phyloP scores from a whole-genome alignment of 1,140 invertebrate genomes.

The Lepeophtheirus salmonis region DNA sequence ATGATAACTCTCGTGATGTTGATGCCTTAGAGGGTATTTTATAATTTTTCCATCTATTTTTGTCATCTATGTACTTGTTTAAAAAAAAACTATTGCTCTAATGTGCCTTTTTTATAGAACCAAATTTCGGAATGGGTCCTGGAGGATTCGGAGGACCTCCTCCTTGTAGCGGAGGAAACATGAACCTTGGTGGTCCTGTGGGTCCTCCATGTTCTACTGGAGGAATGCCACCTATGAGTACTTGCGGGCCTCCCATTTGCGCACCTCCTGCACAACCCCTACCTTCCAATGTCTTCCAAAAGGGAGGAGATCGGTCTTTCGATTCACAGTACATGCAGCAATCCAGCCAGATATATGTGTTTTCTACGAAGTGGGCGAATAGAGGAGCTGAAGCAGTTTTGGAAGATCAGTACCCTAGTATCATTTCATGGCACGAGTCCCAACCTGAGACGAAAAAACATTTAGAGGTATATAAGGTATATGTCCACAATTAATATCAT shows the following conservation, averaged over 20 bases:
- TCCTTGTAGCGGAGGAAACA: neutral
- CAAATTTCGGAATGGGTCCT: neutral
- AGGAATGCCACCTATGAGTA: neutral
- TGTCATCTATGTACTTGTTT: too few relatives aligned
- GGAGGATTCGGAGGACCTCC: neutral
- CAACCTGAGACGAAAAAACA: constrained; percentile 86
- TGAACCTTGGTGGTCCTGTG: neutral
- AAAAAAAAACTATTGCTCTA: too few relatives aligned
- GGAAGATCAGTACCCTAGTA: constrained; percentile 66
- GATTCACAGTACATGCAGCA: constrained; percentile 75
- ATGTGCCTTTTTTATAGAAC: neutral
- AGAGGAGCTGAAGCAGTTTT: constrained; percentile 78
- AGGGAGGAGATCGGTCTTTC: constrained; percentile 50
- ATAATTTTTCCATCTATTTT: too few relatives aligned
- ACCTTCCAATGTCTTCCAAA: constrained; percentile 52
- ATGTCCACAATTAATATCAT: too few relatives aligned
- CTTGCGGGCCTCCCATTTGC: constrained; percentile 17
- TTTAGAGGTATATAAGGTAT: constrained; percentile 47
- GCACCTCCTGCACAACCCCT: constrained; percentile 38
- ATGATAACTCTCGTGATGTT: too few relatives aligned
- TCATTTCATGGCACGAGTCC: constrained; percentile 84
- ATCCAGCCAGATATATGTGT: constrained; percentile 94
- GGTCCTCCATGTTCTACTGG: constrained; percentile 15
- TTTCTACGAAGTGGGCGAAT: constrained; percentile 80
- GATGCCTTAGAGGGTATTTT: too few relatives aligned